Evolutionary conservation across 2,797 vertebrate species (phyloP), one percentile per base, ranked within the genome.

Genomic region (Mionectes olivaceus): DNA sequence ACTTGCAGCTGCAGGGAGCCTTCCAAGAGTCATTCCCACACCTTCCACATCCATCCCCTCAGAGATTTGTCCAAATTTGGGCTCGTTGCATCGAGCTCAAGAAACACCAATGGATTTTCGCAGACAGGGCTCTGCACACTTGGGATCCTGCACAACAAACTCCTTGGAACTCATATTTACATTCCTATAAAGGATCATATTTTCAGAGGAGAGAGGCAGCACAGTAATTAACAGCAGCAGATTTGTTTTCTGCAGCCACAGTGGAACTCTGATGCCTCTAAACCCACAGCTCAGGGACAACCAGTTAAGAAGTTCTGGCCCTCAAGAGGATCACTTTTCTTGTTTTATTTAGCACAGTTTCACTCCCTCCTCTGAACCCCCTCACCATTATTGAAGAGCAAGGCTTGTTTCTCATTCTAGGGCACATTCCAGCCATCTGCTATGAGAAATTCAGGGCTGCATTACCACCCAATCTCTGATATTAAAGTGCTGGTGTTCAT

Each of bases 381-480:
- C 46, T 85, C 90, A 21, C 9, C 23, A n/a, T 9, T 70, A 73
- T 84, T 28, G 43, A 96, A 60, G 35, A 93, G 59, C 47, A 70
- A 2, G 25, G 56, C 52, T 59, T 44, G 68, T 24, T 69, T 65
- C 84, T 44, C 52, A 22, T 35, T 78, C 17, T 8, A 88, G 83
- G 84, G 77, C 39, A 94, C 46, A 57, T 41, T 59, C 87, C 70
- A 95, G 55, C 68, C 89, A 94, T 79, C 53, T 95, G 90, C 61
- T 69, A 64, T 0, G 92, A 96, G 81, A 71, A 75, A 95, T 50
- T 70, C 80, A 90, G 80, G 5, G 61, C 87, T 79, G 79, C 69
- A 91, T 81, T 78, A 82, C 88, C 59, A 83, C 64, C 59, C 65
- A 28, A 9, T 5, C 61, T 89, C 78, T 52, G 86, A 80, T 73